These are phyloP conservation scores for Pocillopora damicornis DNA, from an alignment of 64 coral and sea anemone species.

Conservation along the genomic window DNA sequence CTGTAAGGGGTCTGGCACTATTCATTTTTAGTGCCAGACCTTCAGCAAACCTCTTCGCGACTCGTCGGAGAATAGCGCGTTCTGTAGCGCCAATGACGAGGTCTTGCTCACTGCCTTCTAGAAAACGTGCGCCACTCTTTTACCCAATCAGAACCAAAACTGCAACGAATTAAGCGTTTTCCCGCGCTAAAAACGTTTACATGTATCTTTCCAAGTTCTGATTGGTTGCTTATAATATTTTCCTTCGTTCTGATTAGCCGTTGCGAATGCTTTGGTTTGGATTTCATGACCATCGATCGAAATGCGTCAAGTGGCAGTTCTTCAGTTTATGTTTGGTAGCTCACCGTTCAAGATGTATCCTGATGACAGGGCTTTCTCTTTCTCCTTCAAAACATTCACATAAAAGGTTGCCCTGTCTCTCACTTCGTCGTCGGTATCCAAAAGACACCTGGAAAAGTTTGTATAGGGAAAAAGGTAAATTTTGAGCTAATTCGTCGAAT, in stretches of 20 bases:
- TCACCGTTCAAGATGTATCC: slow-evolving; percentile 97
- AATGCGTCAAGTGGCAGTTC: neutral
- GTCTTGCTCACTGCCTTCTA: too few species aligned
- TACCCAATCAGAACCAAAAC: too few species aligned
- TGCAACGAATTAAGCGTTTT: too few species aligned
- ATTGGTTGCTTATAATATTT: neutral
- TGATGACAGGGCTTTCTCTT: slow-evolving; percentile 93
- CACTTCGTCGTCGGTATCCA: slow-evolving; percentile 98
- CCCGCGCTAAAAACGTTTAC: too few species aligned
- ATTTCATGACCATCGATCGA: neutral
- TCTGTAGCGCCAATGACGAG: too few species aligned
- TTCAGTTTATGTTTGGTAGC: neutral
- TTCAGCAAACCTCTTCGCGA: too few species aligned
- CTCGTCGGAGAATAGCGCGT: too few species aligned
- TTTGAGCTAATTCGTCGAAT: neutral
- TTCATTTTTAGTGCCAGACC: too few species aligned
- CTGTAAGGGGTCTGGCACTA: too few species aligned
- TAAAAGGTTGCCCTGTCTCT: slow-evolving; percentile 96
- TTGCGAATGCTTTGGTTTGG: too few species aligned
- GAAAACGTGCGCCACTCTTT: too few species aligned
- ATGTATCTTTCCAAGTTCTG: neutral
- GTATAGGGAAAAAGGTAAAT: neutral
- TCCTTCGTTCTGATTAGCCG: neutral
- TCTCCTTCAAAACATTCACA: slow-evolving; percentile 82
- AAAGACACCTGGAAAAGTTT: slow-evolving; percentile 52